Evolutionary conservation across 1,140 invertebrate species (phyloP).

Genomic region (Drosophila nannoptera): DNA sequence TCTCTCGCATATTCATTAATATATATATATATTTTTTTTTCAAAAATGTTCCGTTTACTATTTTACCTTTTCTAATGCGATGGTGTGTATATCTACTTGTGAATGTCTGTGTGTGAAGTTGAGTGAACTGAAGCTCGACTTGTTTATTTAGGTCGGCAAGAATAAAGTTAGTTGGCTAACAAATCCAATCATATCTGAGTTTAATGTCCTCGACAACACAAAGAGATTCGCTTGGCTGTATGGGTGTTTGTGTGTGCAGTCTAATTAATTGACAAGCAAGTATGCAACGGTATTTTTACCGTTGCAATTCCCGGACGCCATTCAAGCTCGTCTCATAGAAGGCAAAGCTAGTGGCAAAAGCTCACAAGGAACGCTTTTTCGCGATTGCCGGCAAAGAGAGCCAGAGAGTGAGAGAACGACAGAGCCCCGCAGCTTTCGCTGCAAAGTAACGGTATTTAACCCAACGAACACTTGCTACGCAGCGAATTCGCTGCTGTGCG

Average conservation of each 20-base stretch:
- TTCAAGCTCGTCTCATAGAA: neutral
- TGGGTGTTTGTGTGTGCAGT: neutral
- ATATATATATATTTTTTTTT: no score
- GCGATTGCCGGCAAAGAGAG: conserved; percentile 14
- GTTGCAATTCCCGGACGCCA: neutral
- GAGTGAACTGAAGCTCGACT: neutral
- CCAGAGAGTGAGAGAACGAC: conserved; percentile 3
- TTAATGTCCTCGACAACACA: neutral
- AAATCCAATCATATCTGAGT: neutral
- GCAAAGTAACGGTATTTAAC: conserved; percentile 35
- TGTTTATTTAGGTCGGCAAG: neutral
- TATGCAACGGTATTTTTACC: conserved; percentile 1
- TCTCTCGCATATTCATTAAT: no score
- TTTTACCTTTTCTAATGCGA: no score
- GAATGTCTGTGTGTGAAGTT: neutral
- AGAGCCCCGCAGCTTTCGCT: conserved; percentile 31
- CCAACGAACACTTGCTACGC: conserved; percentile 49
- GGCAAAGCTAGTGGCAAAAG: neutral
- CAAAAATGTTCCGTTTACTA: no score
- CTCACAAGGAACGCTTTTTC: conserved; percentile 8
- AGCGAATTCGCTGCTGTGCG: conserved; percentile 47
- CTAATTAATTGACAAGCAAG: conserved; percentile 3
- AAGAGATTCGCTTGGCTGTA: neutral
- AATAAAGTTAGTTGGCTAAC: neutral
- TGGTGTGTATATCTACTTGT: no score